Conservation (phyloP, 2,888 invertebrate species). For the Nasonovia ribisnigri region DNA sequence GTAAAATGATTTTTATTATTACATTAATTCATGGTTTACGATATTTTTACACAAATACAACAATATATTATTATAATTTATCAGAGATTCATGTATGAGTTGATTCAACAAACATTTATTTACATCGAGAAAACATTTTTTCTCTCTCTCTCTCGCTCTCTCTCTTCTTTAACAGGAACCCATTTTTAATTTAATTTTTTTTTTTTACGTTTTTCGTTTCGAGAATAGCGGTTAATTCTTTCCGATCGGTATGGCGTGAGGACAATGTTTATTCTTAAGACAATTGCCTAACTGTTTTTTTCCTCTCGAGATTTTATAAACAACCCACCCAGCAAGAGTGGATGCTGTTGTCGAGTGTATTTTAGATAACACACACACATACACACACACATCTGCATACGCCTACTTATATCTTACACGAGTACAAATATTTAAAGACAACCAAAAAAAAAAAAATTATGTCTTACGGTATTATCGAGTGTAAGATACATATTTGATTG, state of each 20-base stretch:
- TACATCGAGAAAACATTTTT: neutral
- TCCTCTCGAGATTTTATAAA: neutral
- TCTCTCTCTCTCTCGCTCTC: neutral
- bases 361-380: neutral
- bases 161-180: neutral
- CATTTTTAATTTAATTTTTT: neutral
- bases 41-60: neutral
- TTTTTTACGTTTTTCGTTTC: neutral
- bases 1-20: neutral
- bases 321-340: neutral
- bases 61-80: neutral
- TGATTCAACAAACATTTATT: conserved; percentile 17
- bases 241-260: neutral
- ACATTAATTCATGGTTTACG: neutral
- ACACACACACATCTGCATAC: neutral
- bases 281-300: neutral
- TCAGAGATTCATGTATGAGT: too few species aligned
- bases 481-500: neutral
- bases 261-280: neutral
- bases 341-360: neutral
- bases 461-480: neutral
- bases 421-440: neutral
- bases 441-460: neutral
- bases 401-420: neutral
- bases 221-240: neutral